Conservation (phyloP, 2,888 invertebrate species). For the Coecobrya sp. region DNA sequence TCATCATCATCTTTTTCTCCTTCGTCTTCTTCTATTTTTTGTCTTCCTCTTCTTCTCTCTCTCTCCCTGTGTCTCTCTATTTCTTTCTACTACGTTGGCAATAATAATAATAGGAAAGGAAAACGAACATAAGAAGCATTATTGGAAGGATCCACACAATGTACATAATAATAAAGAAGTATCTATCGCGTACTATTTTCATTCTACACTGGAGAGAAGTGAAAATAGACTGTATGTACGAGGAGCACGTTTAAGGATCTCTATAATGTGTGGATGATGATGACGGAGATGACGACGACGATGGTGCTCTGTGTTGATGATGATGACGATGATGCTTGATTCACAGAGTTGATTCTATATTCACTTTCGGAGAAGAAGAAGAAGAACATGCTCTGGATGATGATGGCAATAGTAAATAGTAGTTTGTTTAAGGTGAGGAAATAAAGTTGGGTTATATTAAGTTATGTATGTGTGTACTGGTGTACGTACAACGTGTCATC, state of each 20-base stretch:
- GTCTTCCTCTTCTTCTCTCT: slow-evolving; percentile 38
- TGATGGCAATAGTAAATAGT: slow-evolving; percentile 1
- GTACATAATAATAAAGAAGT: slow-evolving; percentile 48
- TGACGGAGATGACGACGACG: slow-evolving; percentile 39
- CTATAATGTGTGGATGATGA: slow-evolving; percentile 63
- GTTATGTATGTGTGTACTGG: slow-evolving; percentile 30
- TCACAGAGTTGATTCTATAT: slow-evolving; percentile 70
- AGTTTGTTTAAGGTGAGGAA: slow-evolving; percentile 79
- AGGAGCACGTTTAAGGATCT: slow-evolving; percentile 64
- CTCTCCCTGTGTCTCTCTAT: background rate
- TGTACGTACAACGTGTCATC: slow-evolving; percentile 49
- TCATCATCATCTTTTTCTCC: slow-evolving; percentile 62
- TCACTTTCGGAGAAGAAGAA: slow-evolving; percentile 38
- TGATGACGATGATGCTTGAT: slow-evolving; percentile 66
- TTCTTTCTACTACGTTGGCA: slow-evolving; percentile 17
- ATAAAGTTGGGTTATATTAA: slow-evolving; percentile 57
- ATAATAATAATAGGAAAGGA: slow-evolving; percentile 53
- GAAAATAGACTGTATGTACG: slow-evolving; percentile 67
- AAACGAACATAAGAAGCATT: slow-evolving; percentile 60
- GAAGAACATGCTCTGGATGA: background rate
- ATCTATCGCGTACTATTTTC: slow-evolving; percentile 35
- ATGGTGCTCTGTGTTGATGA: too few relatives aligned
- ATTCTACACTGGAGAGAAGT: slow-evolving; percentile 28
- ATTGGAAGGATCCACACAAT: slow-evolving; percentile 54
- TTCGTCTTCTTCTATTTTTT: slow-evolving; percentile 46